Percentiles rank a stretch among this genome's conserved stretches.
Evolutionary conservation across 2,797 vertebrate species (phyloP).

Genomic region (Synanceia verrucosa): DNA sequence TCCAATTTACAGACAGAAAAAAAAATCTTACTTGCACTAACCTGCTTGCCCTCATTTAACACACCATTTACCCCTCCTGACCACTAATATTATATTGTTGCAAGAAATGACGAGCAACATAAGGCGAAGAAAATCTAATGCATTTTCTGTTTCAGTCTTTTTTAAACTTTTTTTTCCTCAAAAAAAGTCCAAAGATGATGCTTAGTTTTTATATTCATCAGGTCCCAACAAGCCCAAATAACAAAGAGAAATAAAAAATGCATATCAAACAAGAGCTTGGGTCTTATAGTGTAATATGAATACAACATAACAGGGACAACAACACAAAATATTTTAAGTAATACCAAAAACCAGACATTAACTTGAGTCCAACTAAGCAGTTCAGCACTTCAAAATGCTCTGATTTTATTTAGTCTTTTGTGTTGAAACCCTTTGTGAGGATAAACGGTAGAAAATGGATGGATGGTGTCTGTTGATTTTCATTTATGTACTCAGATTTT

Average conservation of each 20-base stretch:
- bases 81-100: constrained; percentile 35
- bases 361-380: constrained; percentile 14
- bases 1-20: constrained; percentile 61
- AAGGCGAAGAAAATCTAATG: neutral
- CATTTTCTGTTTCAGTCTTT: neutral
- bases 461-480: constrained; percentile 31
- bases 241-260: no score
- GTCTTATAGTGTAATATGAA: neutral
- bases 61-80: constrained; percentile 51
- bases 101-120: constrained; percentile 31
- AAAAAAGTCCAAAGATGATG: no score
- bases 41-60: constrained; percentile 59
- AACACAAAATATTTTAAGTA: neutral
- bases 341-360: neutral
- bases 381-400: constrained; percentile 21
- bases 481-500: neutral
- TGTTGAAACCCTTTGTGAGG: no score
- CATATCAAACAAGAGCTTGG: no score
- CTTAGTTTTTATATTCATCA: no score
- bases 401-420: constrained; percentile 33
- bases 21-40: constrained; percentile 33
- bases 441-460: no score
- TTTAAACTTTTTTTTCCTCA: neutral
- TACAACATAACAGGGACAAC: neutral
- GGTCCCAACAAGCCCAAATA: no score